Conservation (phyloP, 2,888 invertebrate genomes). For the Boloria euphrosyne region DNA sequence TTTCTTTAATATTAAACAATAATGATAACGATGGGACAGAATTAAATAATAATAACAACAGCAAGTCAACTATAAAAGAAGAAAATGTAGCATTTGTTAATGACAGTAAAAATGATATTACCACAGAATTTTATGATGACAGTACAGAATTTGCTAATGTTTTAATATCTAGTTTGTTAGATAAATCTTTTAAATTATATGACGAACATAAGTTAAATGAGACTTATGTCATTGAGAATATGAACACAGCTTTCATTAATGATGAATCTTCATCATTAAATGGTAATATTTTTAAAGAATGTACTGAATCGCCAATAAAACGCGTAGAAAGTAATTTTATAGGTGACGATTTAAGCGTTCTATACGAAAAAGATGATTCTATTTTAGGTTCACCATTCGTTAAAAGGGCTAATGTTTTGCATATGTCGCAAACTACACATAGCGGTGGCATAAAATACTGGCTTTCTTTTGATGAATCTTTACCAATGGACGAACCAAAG, state of each 20-base stretch:
- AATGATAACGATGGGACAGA: not conserved
- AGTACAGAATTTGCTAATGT: constrained; percentile 32
- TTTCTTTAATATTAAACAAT: too few species aligned
- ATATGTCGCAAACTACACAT: constrained; percentile 70
- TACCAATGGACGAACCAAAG: constrained; percentile 44
- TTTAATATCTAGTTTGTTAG: constrained; percentile 32
- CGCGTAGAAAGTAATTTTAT: constrained; percentile 32
- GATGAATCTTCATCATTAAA: constrained; percentile 50
- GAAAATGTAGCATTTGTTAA: constrained; percentile 19
- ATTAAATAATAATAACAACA: not conserved
- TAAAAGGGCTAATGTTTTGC: constrained; percentile 58
- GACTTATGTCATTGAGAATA: constrained; percentile 51
- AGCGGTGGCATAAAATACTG: constrained; percentile 73
- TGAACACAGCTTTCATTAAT: constrained; percentile 68
- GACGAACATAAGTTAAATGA: constrained; percentile 42
- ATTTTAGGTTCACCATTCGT: constrained; percentile 63
- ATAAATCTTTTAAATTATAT: constrained; percentile 37
- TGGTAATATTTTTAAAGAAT: constrained; percentile 53
- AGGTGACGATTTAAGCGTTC: constrained; percentile 48
- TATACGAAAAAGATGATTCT: constrained; percentile 57
- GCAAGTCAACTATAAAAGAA: not conserved
- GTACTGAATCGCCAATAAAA: constrained; percentile 60
- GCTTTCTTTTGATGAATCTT: constrained; percentile 69
- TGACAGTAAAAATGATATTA: constrained; percentile 21
- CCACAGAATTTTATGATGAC: constrained; percentile 8